Conservation (phyloP, 2,113 vertebrate genomes). For the Sylvilagus bachmani region DNA sequence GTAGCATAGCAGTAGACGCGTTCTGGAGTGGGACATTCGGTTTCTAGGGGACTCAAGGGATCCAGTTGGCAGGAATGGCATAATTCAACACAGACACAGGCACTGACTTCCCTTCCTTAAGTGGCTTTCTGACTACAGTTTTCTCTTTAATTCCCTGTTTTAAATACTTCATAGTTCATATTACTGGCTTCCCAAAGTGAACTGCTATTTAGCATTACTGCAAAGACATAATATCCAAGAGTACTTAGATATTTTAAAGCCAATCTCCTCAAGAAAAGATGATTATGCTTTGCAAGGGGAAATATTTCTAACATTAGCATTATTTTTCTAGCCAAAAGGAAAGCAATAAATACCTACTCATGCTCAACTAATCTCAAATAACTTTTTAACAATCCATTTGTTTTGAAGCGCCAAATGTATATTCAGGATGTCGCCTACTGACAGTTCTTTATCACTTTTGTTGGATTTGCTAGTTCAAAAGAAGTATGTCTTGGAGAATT, state of each 20-base stretch:
- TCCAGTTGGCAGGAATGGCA: neutral
- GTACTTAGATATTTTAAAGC: conserved; percentile 29
- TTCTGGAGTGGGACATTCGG: conserved; percentile 18
- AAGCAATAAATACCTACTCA: conserved; percentile 75
- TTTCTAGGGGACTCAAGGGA: neutral
- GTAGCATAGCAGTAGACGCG: neutral
- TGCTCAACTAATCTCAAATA: conserved; percentile 80
- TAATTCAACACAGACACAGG: neutral
- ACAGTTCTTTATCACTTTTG: conserved; percentile 75
- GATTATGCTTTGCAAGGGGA: conserved; percentile 48
- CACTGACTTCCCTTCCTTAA: neutral
- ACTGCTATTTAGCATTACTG: conserved; percentile 21
- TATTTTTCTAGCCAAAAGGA: conserved; percentile 74
- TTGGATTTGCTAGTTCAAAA: conserved; percentile 79
- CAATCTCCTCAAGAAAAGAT: conserved; percentile 50
- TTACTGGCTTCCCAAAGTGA: conserved; percentile 43
- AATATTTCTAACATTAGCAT: conserved; percentile 58
- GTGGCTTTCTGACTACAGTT: conserved; percentile 11
- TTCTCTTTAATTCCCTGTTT: neutral
- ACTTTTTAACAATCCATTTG: conserved; percentile 73
- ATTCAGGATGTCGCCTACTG: conserved; percentile 55
- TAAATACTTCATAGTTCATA: neutral
- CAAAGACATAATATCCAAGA: conserved; percentile 51
- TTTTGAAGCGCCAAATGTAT: conserved; percentile 71
- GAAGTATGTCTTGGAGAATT: conserved; percentile 77